Conservation (phyloP, 2,888 invertebrate genomes). For the Graphium colonna region DNA sequence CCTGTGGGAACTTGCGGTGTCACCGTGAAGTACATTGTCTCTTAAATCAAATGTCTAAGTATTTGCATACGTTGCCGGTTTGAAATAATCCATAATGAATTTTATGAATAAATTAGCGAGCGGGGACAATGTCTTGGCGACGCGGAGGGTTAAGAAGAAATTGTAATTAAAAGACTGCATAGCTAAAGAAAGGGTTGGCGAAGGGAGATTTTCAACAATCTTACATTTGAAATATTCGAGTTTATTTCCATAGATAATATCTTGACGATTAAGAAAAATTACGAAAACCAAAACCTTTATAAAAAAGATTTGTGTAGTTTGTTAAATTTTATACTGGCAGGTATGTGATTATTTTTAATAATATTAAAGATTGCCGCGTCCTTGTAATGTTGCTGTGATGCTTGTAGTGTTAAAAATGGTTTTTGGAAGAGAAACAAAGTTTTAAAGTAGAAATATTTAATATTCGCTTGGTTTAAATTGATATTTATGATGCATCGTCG, state of each 20-base stretch:
- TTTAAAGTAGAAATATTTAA: background rate
- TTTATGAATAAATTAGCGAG: constrained; percentile 68
- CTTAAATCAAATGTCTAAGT: constrained; percentile 59
- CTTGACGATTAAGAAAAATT: background rate
- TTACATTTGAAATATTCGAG: background rate
- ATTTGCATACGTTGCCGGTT: constrained; percentile 63
- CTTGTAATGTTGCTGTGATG: too few species aligned
- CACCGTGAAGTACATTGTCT: constrained; percentile 58
- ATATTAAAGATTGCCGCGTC: too few species aligned
- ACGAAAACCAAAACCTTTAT: background rate
- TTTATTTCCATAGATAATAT: background rate
- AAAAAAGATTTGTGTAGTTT: background rate
- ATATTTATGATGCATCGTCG: constrained; percentile 30
- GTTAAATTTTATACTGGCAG: background rate
- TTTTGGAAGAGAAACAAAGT: too few species aligned
- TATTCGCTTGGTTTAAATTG: background rate
- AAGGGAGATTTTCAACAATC: background rate
- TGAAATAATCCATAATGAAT: constrained; percentile 61
- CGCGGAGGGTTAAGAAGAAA: constrained; percentile 57
- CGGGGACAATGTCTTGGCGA: constrained; percentile 66
- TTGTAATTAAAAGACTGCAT: constrained; percentile 67
- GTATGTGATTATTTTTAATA: constrained; percentile 27
- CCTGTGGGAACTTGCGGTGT: constrained; percentile 66
- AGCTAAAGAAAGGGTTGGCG: constrained; percentile 52
- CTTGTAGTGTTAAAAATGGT: too few species aligned